Evolutionary conservation across 2,888 invertebrate species (phyloP), one percentile per base, ranked within the genome.

Genomic region (Adela reaumurella): DNA sequence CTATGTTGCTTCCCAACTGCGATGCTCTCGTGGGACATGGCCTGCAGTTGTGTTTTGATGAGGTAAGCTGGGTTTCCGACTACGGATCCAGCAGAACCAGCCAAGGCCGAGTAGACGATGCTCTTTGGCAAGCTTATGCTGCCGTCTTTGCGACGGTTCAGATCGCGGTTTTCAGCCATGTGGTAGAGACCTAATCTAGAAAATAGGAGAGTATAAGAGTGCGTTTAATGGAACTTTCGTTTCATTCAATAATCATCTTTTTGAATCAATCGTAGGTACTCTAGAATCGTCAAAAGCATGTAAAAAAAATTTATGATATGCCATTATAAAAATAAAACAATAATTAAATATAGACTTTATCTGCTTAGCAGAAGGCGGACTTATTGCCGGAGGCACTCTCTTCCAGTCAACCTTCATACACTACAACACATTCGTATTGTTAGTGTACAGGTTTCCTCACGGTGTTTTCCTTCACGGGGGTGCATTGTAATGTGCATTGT

Each of bases 1-100:
- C 81, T 67, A 67, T 93, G 90, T 62, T 94, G 94, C 62, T 87
- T 81, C 1, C 94, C 94, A 1, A 94, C 94, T 17, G 93, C 93
- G 57, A 92, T 92, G 47, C 83, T 80, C 8, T 83, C 80, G 46
- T 82, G 83, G 6, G 91, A 84, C 54, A 85, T 81, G 0, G 92
- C 83, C 64, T 94, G 94, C 48, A 94, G 81, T 54, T 78, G 67
- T 1, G 92, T 93, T 76, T 94, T 94, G 11, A 94, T 78, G 63
- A 92, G 80, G 52, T 88, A 91, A 35, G 90, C 81, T 0, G 93
- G 93, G 63, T 90, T 91, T 17, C 86, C 87, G 17, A 84, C 65
- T 45, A 84, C 69, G 1, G 89, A 88, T 3, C 91, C 89, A 50
- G 1, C 92, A 91, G 44, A 89, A 84, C 3, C 81, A 58, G 45